These are phyloP conservation scores for Drosophila auraria DNA, from an alignment of 1,140 invertebrate genomes.

Conservation along the genomic window DNA sequence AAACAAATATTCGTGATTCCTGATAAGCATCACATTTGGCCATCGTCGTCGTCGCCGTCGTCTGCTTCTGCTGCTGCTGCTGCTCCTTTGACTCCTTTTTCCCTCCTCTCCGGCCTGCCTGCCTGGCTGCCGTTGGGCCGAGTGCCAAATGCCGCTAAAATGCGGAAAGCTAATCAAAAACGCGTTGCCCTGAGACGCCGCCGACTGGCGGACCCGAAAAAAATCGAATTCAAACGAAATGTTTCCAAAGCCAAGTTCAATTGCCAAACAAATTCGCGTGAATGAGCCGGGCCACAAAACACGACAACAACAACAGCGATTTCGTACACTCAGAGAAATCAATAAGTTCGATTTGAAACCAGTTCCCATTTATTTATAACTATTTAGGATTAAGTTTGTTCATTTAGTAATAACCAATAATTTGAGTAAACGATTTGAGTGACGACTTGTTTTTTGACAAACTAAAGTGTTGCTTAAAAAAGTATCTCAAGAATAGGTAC, in stretches of 20 bases:
- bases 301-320: slow-evolving; percentile 33
- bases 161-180: slow-evolving; percentile 85
- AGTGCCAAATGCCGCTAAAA: slow-evolving; percentile 77
- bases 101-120: slow-evolving; percentile 1
- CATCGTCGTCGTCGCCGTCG: slow-evolving; percentile 39
- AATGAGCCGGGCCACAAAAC: slow-evolving; percentile 63
- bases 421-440: no score
- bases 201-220: slow-evolving; percentile 46
- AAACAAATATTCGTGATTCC: slow-evolving; percentile 85
- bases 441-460: no score
- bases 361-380: not conserved
- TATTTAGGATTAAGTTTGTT: no score
- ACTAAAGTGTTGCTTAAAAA: no score
- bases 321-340: slow-evolving; percentile 10
- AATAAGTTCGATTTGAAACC: not conserved
- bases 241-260: slow-evolving; percentile 84
- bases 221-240: slow-evolving; percentile 70
- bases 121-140: slow-evolving; percentile 12
- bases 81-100: slow-evolving; percentile 50
- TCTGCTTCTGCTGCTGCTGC: slow-evolving; percentile 37
- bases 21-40: slow-evolving; percentile 79
- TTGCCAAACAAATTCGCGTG: slow-evolving; percentile 83
- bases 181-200: slow-evolving; percentile 69
- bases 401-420: no score
- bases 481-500: no score